Evolutionary conservation across 2,797 vertebrate genomes (phyloP), one percentile per base, ranked within the genome.

Genomic region (Uromys caudimaculatus): DNA sequence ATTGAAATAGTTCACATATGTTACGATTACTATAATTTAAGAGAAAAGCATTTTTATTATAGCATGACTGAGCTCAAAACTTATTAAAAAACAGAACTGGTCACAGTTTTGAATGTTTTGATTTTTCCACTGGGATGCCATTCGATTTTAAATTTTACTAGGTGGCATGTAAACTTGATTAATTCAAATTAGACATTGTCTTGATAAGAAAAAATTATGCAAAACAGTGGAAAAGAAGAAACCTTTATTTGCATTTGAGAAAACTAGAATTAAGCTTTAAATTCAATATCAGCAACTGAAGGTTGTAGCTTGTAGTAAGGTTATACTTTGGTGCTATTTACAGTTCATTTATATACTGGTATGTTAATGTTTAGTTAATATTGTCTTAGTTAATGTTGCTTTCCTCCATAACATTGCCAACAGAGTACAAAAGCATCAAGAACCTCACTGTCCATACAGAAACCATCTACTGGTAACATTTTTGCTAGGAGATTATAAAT

Each of bases 11-110:
- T 84, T 92, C 87, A 71, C 79, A 35, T 93, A 38, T 94, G 4
- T 94, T 82, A 84, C 44, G 84, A 69, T 89, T 82, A 92, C 29
- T 93, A 73, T 94, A 87, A 95, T 95, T 90, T 94, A 87, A 91
- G 5, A 27, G 4, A 67, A 81, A 83, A 83, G 0, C 76, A 7
- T 94, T 82, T 79, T 29, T n/a, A 47, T 77, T 91, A 73, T 76
- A 60, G 92, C 27, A 75, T 95, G 16, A 81, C 92, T 95, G 78
- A 54, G 2, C 16, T n/a, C 60, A 58, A 82, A 83, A 79, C 64
- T 23, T 27, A 92, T 77, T 67, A 1, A 82, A 56, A 50, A 62
- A 44, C 58, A 92, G 29, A 93, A 81, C 85, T 88, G 4, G 47
- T 94, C 38, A 87, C 52, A 60, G 24, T 96, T 95, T 92, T 92